Base-by-base conservation (phyloP, 1,140 invertebrate species). In the Drosophila hydei region DNA sequence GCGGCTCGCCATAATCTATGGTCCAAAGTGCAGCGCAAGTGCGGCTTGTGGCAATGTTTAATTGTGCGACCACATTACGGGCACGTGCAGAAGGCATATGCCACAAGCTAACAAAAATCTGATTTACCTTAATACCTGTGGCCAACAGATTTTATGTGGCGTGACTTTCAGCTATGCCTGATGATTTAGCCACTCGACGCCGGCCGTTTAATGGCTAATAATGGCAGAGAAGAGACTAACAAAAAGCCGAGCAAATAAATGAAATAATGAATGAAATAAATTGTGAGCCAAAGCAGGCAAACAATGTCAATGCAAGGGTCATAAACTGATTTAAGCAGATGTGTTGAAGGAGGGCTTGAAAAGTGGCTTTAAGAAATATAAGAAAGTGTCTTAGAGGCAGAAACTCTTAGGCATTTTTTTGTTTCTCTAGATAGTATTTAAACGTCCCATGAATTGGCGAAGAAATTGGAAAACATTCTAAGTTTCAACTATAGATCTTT, bases 31-130 rank as follows among this genome's bases (percentile, higher is more conserved):
- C 77, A 76, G 69, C 63, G 47, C 21, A 25, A 48, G 47, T 69
- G 69, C 47, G 65, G 58, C 48, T 56, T 45, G 43, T 14, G 77
- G 64, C 59, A 55, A 65, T 59, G 63, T 85, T 84, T 85, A 84
- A 84, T 84, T 85, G 80, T 79, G 80, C 68, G 79, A 74, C 63
- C 72, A 85, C 77, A 78, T 79, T 79, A 85, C 85, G 80, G 65
- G 64, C 75, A 79, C 75, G 79, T 70, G 64, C 19, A 42, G 38
- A 14, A 7, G 48, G 25, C 47, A 50, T 25, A 50, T 50, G 65
- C 51, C 38, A 30, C 36, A 51, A 5, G 36, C 3, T 11, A 14
- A 16, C 38, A 30, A 62, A 23, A 36, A n/a, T 25, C 43, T 65
- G 68, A 64, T 64, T 64, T 64, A 70, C 60, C 68, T 63, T 36